phyloP scores from a whole-genome alignment of 2,888 invertebrate species.

The Drosophila greeni region DNA sequence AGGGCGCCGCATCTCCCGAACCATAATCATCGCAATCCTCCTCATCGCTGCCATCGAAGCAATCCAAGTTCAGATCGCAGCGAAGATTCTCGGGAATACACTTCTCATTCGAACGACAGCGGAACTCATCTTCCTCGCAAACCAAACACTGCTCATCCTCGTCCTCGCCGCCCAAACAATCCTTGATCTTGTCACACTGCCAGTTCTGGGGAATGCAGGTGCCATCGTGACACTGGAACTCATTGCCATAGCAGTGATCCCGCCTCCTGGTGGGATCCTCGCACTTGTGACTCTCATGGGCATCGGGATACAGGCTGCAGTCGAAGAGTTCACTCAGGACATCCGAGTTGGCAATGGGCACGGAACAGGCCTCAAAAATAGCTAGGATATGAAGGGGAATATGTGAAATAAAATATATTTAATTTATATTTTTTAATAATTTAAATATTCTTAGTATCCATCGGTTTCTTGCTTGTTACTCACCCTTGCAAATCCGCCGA shows the following conservation, averaged over 20 bases:
- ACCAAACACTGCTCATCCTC: conserved; percentile 79
- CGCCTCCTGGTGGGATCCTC: conserved; percentile 80
- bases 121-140: conserved; percentile 79
- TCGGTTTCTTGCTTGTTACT: too few relatives aligned
- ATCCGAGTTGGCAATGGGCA: conserved; percentile 81
- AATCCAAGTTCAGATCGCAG: conserved; percentile 83
- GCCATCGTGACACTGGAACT: conserved; percentile 82
- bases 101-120: conserved; percentile 79
- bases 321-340: conserved; percentile 81
- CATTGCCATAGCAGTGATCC: conserved; percentile 80
- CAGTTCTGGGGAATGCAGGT: conserved; percentile 83
- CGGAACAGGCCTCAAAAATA: conserved; percentile 82
- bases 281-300: conserved; percentile 80
- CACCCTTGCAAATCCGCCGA: conserved; percentile 84
- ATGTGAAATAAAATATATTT: not conserved
- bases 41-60: conserved; percentile 83
- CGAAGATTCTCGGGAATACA: conserved; percentile 82
- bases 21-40: conserved; percentile 79
- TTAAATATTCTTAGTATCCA: too few relatives aligned
- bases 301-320: conserved; percentile 82
- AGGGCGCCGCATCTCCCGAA: conserved; percentile 80
- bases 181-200: conserved; percentile 80
- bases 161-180: conserved; percentile 79
- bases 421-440: not conserved
- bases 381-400: conserved; percentile 76